Evolutionary conservation across 1,140 invertebrate genomes (phyloP).

Genomic region (Antheraea pernyi): DNA sequence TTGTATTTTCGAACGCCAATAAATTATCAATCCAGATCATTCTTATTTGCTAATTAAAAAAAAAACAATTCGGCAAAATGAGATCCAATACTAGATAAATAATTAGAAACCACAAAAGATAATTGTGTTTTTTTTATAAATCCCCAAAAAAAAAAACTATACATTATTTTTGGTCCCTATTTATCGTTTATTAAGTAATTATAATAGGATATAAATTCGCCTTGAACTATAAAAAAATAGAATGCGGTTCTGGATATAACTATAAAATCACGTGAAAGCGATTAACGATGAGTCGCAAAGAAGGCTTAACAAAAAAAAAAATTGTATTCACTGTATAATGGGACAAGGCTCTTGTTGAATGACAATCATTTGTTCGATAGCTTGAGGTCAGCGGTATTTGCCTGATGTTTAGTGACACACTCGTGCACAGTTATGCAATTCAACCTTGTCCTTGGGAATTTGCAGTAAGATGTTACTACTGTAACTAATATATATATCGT

Average conservation of each 20-base stretch:
- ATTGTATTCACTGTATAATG: background rate
- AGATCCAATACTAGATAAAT: too few species aligned
- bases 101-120: too few species aligned
- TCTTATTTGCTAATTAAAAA: too few species aligned
- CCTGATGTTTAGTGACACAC: conserved; percentile 7
- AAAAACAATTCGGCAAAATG: too few species aligned
- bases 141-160: too few species aligned
- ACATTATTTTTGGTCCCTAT: too few species aligned
- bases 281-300: background rate
- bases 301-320: background rate
- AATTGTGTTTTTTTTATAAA: too few species aligned
- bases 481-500: background rate
- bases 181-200: too few species aligned
- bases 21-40: too few species aligned
- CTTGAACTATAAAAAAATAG: too few species aligned
- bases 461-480: background rate
- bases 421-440: conserved; percentile 1
- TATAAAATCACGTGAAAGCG: background rate
- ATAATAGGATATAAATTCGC: too few species aligned
- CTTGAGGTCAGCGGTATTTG: conserved; percentile 10
- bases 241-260: background rate
- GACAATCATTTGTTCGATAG: background rate
- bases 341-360: background rate
- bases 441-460: background rate
- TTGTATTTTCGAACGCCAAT: too few species aligned